These are phyloP conservation scores for Mechanitis messenoides DNA, from an alignment of 2,888 invertebrate genomes.

Conservation along the genomic window DNA sequence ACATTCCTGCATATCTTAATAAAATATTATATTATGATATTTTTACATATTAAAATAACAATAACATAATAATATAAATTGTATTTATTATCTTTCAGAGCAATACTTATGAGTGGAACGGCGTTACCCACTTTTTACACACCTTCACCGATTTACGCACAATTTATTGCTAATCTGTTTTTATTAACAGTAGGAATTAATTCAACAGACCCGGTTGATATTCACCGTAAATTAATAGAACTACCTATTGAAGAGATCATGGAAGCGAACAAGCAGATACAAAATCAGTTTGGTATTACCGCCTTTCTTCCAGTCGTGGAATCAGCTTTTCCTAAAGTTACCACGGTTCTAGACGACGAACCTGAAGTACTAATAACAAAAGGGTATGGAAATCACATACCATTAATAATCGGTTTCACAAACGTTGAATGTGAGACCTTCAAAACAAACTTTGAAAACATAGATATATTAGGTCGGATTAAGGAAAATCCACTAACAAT, in stretches of 20 bases:
- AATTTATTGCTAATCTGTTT: conserved; percentile 40
- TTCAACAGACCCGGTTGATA: conserved; percentile 44
- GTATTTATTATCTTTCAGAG: conserved; percentile 40
- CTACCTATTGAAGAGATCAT: conserved; percentile 48
- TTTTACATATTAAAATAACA: too few species aligned
- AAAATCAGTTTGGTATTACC: conserved; percentile 46
- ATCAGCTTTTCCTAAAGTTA: conserved; percentile 46
- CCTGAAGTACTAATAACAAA: conserved; percentile 49
- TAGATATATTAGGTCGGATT: conserved; percentile 42
- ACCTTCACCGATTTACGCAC: conserved; percentile 47
- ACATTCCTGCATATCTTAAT: conserved; percentile 5
- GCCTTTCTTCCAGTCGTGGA: conserved; percentile 61
- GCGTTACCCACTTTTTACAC: conserved; percentile 48
- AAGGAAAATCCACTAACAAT: conserved; percentile 39
- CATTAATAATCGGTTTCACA: conserved; percentile 58
- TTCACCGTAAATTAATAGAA: conserved; percentile 47
- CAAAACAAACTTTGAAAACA: conserved; percentile 43
- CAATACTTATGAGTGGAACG: conserved; percentile 58
- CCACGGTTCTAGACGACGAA: conserved; percentile 51
- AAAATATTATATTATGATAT: neutral
- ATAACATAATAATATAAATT: neutral
- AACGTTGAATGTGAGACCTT: conserved; percentile 57
- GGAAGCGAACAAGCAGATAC: conserved; percentile 44
- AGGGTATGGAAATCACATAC: conserved; percentile 51
- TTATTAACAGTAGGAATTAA: conserved; percentile 64